phyloP scores from a whole-genome alignment of 2,113 vertebrate genomes.

The Centropus unirufus region DNA sequence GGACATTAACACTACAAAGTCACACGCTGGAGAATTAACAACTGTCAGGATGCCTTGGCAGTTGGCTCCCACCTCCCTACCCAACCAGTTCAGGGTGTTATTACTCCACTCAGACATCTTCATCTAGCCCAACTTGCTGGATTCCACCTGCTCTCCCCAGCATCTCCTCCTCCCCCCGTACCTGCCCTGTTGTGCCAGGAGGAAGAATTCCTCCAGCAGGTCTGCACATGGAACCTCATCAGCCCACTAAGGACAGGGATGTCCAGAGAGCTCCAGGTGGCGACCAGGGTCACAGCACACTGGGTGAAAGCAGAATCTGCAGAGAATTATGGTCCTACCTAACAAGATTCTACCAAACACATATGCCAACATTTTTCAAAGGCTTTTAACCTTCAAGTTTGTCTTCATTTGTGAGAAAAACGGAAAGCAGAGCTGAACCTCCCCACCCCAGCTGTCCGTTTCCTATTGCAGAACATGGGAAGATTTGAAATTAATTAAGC shows the following conservation, averaged over 20 bases:
- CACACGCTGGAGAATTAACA: neutral
- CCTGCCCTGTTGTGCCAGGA: neutral
- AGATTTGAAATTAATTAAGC: neutral
- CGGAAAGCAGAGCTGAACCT: neutral
- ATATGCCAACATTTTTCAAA: neutral
- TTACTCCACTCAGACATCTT: neutral
- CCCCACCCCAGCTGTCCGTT: neutral
- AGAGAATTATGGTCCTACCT: neutral
- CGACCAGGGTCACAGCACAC: neutral
- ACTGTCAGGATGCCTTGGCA: neutral
- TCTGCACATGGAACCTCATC: rapidly evolving
- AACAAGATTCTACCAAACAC: neutral
- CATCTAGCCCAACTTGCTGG: neutral
- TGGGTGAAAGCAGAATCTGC: neutral
- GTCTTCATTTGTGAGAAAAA: neutral
- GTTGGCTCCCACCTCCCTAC: slow-evolving; percentile 7
- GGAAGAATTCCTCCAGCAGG: neutral
- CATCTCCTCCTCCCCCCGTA: neutral
- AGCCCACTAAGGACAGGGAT: neutral
- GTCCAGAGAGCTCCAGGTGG: neutral
- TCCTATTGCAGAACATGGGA: neutral
- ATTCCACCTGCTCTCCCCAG: neutral
- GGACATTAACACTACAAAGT: slow-evolving; percentile 32
- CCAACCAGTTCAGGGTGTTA: neutral
- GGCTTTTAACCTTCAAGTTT: neutral